phyloP scores from a whole-genome alignment of 2,797 vertebrate species.

The Tangara arthus region DNA sequence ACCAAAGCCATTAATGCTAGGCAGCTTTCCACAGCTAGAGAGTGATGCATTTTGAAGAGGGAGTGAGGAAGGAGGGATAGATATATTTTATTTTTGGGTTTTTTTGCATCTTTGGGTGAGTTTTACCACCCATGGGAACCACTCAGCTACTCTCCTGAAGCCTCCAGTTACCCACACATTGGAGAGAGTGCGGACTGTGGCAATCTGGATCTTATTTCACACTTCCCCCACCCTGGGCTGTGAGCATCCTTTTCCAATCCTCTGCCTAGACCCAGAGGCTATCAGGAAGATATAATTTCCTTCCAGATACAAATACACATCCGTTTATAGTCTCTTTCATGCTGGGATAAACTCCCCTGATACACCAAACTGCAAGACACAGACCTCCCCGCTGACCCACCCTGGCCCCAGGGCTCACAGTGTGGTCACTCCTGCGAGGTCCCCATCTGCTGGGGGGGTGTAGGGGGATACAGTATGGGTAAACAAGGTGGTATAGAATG shows the following conservation, averaged over 20 bases:
- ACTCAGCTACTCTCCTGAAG: neutral
- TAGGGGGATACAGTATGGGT: too few species aligned
- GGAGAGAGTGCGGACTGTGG: neutral
- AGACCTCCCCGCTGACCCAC: neutral
- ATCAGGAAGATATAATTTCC: rapidly evolving
- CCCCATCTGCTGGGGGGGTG: neutral
- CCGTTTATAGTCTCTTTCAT: neutral
- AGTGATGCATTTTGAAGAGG: neutral
- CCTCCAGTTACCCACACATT: neutral
- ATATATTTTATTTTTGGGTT: rapidly evolving
- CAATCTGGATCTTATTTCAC: neutral
- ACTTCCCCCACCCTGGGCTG: neutral
- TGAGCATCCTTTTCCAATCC: neutral
- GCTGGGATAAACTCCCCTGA: neutral
- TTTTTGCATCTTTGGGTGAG: neutral
- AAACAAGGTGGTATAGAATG: too few species aligned
- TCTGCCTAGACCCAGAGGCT: neutral
- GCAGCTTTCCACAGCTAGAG: neutral
- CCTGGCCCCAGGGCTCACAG: rapidly evolving
- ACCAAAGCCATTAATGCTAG: neutral
- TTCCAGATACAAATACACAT: neutral
- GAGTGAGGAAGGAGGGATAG: neutral
- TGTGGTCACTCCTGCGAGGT: neutral
- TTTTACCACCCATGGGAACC: neutral
- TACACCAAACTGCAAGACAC: neutral